Conservation (phyloP, 92 coral and sea anemone genomes). For the Bergia puertoricense region DNA sequence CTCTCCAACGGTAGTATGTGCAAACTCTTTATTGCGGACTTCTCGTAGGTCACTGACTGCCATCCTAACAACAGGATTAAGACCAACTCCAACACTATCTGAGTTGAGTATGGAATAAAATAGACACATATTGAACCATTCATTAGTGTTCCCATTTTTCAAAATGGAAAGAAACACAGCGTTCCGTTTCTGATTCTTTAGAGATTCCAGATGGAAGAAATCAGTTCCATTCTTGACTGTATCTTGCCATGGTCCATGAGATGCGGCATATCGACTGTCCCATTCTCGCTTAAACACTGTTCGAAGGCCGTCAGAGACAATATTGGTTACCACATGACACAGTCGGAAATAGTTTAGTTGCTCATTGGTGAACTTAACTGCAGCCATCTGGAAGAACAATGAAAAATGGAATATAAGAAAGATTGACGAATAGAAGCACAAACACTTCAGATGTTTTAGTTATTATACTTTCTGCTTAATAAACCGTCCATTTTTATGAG, state of each 20-base stretch:
- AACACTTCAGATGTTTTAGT: too few species aligned
- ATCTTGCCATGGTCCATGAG: slow-evolving; percentile 52
- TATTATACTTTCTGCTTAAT: too few species aligned
- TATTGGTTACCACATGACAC: slow-evolving; percentile 40
- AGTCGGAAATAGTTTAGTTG: slow-evolving; percentile 58
- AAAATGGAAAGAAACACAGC: slow-evolving; percentile 25
- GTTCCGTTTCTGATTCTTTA: slow-evolving; percentile 5
- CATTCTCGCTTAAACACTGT: slow-evolving; percentile 57
- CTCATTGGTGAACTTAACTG: slow-evolving; percentile 30
- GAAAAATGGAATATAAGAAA: too few species aligned
- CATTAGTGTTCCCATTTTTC: slow-evolving; percentile 36
- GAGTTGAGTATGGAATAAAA: slow-evolving; percentile 54
- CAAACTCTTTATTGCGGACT: slow-evolving; percentile 34
- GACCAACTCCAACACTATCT: slow-evolving; percentile 32
- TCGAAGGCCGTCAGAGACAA: slow-evolving; percentile 53
- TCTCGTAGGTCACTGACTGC: slow-evolving; percentile 37
- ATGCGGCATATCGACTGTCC: slow-evolving; percentile 27
- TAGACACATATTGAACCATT: slow-evolving; percentile 53
- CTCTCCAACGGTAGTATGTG: slow-evolving; percentile 34
- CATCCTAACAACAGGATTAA: neutral
- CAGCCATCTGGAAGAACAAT: slow-evolving; percentile 9
- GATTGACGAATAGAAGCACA: too few species aligned
- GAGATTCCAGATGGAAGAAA: slow-evolving; percentile 24
- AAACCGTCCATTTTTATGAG: too few species aligned
- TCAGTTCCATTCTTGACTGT: slow-evolving; percentile 29